Conservation (phyloP, 2,113 vertebrate species). For the Rafetus swinhoei region DNA sequence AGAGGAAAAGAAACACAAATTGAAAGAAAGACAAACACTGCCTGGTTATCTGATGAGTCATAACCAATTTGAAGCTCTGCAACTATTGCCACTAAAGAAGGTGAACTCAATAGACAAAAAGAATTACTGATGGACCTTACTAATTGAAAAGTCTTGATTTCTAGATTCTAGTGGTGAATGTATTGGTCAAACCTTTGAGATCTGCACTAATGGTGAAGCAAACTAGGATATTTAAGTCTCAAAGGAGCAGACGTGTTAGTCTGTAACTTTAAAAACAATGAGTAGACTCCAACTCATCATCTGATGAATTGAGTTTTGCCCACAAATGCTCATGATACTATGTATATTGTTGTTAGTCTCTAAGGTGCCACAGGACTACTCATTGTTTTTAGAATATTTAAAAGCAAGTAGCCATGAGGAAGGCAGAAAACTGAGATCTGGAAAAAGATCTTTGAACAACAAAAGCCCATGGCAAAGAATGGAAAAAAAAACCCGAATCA, state of each 20-base stretch:
- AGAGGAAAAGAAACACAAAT: not conserved
- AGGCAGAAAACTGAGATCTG: not conserved
- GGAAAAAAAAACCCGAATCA: not conserved
- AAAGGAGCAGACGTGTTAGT: too few species aligned
- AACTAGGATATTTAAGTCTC: too few species aligned
- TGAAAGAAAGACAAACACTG: not conserved
- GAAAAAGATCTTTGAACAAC: not conserved
- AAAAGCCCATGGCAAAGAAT: not conserved
- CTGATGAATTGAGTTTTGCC: too few species aligned
- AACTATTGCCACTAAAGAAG: not conserved
- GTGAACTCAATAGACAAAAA: accelerated
- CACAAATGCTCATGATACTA: too few species aligned
- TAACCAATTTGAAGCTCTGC: not conserved
- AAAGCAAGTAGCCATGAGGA: not conserved
- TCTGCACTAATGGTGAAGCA: too few species aligned
- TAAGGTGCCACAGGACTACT: too few species aligned
- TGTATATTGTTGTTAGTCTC: too few species aligned
- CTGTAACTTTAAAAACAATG: too few species aligned
- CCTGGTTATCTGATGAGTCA: not conserved
- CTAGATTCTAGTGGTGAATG: not conserved
- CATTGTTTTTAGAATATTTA: not conserved
- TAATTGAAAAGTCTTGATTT: not conserved
- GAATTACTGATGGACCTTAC: not conserved
- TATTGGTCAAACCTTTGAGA: not conserved
- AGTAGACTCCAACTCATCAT: too few species aligned